Percentiles rank a stretch among this genome's conserved stretches.
phyloP scores from a whole-genome alignment of 2,888 invertebrate species.

The Epirrhoe alternata region DNA sequence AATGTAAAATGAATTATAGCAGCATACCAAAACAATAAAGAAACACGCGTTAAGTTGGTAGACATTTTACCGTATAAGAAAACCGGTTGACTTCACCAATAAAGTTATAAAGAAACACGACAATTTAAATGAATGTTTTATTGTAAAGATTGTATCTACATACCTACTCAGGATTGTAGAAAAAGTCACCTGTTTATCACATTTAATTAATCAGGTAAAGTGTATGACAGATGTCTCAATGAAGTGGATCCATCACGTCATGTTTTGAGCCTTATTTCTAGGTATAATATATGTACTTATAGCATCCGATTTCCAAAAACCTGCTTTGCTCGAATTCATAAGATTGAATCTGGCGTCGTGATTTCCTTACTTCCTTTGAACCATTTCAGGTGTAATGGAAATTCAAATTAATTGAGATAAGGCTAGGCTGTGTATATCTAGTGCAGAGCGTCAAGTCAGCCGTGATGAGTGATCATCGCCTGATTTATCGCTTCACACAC shows the following conservation, averaged over 20 bases:
- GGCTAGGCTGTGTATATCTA: background rate
- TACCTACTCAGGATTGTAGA: constrained; percentile 2
- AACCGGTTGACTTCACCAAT: constrained; percentile 6
- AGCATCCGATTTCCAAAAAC: background rate
- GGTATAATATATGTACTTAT: background rate
- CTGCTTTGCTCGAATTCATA: background rate
- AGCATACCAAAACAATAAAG: background rate
- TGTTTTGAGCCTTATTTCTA: background rate
- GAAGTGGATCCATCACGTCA: background rate
- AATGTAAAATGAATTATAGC: background rate
- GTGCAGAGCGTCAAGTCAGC: constrained; percentile 8
- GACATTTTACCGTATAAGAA: constrained; percentile 4
- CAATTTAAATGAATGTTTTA: constrained; percentile 25
- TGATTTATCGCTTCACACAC: constrained; percentile 38
- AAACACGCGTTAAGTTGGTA: background rate
- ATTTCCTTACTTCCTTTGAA: constrained; percentile 11
- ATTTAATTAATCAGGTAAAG: constrained; percentile 28
- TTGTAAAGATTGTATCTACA: constrained; percentile 27
- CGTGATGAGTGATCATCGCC: constrained; percentile 25
- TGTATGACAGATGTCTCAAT: background rate
- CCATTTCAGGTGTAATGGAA: constrained; percentile 5
- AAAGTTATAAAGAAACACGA: background rate
- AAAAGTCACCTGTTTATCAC: constrained; percentile 24
- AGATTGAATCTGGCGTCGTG: constrained; percentile 7
- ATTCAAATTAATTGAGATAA: constrained; percentile 4